Conservation (phyloP, 2,797 vertebrate genomes). For the Macropodus opercularis region DNA sequence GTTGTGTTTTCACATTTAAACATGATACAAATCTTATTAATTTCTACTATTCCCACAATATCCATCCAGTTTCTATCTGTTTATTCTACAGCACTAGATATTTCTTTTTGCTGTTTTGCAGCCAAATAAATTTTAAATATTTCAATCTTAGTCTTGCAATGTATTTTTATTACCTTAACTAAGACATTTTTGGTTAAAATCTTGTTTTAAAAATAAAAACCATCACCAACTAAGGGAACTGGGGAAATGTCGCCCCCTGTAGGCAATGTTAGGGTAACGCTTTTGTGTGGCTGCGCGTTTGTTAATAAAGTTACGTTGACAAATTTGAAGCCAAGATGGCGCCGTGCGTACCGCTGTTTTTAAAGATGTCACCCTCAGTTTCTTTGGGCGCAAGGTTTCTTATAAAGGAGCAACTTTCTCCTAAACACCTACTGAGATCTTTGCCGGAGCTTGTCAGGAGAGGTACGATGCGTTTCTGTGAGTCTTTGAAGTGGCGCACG, state of each 20-base stretch:
- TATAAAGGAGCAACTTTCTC: constrained; percentile 39
- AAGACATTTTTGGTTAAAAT: background rate
- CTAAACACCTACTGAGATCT: constrained; percentile 35
- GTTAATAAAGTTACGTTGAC: constrained; percentile 78
- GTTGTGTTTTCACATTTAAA: too few relatives aligned
- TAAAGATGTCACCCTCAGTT: constrained; percentile 74
- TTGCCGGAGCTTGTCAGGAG: constrained; percentile 50
- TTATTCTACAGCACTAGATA: too few relatives aligned
- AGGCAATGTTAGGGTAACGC: background rate
- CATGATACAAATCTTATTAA: too few relatives aligned
- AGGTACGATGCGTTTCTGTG: constrained; percentile 66
- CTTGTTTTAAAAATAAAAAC: background rate
- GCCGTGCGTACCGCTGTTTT: constrained; percentile 79
- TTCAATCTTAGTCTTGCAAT: too few relatives aligned
- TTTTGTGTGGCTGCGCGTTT: constrained; percentile 1
- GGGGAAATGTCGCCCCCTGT: constrained; percentile 40
- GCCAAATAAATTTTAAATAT: too few relatives aligned
- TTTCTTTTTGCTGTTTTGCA: too few relatives aligned
- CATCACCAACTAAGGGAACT: background rate
- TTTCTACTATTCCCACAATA: too few relatives aligned
- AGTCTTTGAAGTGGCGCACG: background rate
- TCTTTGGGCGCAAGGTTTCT: constrained; percentile 57
- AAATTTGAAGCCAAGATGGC: constrained; percentile 86
- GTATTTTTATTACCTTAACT: too few relatives aligned
- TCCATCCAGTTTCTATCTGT: too few relatives aligned